Percentiles rank a stretch among this genome's conserved stretches.
Evolutionary conservation across 2,888 invertebrate species (phyloP).

Genomic region (Parochlus steinenii): DNA sequence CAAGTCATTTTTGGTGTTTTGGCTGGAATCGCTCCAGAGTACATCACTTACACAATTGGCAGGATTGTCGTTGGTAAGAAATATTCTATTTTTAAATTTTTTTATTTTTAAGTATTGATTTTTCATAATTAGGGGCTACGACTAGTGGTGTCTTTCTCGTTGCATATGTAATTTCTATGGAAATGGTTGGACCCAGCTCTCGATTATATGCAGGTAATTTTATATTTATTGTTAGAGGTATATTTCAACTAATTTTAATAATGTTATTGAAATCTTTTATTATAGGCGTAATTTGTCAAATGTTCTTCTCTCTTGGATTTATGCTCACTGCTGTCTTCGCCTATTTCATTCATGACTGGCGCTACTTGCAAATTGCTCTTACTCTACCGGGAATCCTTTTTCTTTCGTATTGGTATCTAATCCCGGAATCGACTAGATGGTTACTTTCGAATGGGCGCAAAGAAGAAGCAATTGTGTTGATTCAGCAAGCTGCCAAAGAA

Average conservation of each 20-base stretch:
- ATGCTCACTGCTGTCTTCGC: conserved; percentile 50
- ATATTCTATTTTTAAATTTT: too few relatives aligned
- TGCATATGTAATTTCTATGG: conserved; percentile 60
- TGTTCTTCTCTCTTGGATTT: conserved; percentile 58
- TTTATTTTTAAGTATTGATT: too few relatives aligned
- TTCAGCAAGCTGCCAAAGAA: conserved; percentile 44
- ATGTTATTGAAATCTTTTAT: too few relatives aligned
- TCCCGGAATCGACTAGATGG: conserved; percentile 62
- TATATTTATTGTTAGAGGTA: too few relatives aligned
- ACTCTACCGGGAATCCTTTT: conserved; percentile 51
- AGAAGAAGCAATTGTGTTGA: conserved; percentile 41
- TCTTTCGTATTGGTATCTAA: conserved; percentile 54
- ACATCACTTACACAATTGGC: conserved; percentile 45
- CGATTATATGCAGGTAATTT: conserved; percentile 42
- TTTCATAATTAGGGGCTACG: too few relatives aligned
- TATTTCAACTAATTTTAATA: too few relatives aligned
- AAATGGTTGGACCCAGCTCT: conserved; percentile 55
- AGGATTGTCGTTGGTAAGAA: too few relatives aligned
- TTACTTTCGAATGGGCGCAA: conserved; percentile 43
- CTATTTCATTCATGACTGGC: conserved; percentile 49
- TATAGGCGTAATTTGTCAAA: conserved; percentile 51
- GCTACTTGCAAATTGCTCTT: conserved; percentile 48
- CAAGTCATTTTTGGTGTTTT: conserved; percentile 49
- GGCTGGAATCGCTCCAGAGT: conserved; percentile 50
- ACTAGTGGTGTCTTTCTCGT: conserved; percentile 63